phyloP scores from a whole-genome alignment of 2,113 vertebrate genomes.

The Ceratotherium simum region DNA sequence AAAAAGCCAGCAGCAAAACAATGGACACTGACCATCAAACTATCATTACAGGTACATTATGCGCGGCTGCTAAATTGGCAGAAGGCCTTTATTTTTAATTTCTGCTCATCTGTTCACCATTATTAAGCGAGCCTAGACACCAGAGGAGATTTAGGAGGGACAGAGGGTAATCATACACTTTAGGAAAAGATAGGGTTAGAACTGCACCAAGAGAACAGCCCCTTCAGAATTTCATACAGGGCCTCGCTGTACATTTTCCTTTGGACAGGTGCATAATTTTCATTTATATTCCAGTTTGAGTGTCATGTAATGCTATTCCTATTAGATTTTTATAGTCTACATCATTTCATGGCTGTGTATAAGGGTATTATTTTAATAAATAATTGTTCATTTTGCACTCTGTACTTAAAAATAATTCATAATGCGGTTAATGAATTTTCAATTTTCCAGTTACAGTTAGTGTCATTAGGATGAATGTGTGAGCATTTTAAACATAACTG shows the following conservation, averaged over 20 bases:
- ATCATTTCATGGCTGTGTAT: slow-evolving; percentile 18
- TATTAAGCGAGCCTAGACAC: slow-evolving; percentile 89
- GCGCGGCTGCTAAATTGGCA: slow-evolving; percentile 86
- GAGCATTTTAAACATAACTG: slow-evolving; percentile 35
- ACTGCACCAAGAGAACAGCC: slow-evolving; percentile 78
- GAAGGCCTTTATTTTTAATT: slow-evolving; percentile 89
- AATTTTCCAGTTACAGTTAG: slow-evolving; percentile 39
- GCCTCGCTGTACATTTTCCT: slow-evolving; percentile 53
- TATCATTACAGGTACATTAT: slow-evolving; percentile 89
- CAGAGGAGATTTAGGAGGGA: slow-evolving; percentile 86
- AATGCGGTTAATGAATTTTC: slow-evolving; percentile 50
- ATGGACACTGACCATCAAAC: slow-evolving; percentile 87
- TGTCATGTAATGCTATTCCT: neutral
- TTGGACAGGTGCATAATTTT: slow-evolving; percentile 52
- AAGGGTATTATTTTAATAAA: slow-evolving; percentile 52
- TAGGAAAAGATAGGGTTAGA: slow-evolving; percentile 86
- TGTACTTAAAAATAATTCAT: slow-evolving; percentile 65
- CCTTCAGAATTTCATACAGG: slow-evolving; percentile 74
- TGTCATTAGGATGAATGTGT: slow-evolving; percentile 23
- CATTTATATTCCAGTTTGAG: slow-evolving; percentile 2
- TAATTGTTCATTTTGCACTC: slow-evolving; percentile 44
- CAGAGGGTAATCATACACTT: slow-evolving; percentile 90
- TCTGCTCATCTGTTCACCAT: slow-evolving; percentile 87
- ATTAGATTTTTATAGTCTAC: slow-evolving; percentile 48
- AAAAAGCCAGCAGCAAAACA: slow-evolving; percentile 87